Conservation (phyloP, 2,888 invertebrate genomes). For the Heliconius erato region DNA sequence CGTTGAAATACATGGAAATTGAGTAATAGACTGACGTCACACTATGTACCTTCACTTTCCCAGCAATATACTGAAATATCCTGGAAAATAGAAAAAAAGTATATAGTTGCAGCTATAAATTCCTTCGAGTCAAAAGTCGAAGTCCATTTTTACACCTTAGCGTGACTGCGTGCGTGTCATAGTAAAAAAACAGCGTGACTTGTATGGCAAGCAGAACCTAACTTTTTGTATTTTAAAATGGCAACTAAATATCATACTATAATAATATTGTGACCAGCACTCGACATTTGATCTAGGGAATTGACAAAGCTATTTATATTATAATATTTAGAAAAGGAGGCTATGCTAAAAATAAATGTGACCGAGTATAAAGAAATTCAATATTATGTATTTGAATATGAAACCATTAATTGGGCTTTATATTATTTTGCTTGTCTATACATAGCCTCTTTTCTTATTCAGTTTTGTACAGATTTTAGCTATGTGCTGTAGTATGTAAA, state of each 20-base stretch:
- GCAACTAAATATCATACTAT: conserved; percentile 18
- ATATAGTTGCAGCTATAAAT: not conserved
- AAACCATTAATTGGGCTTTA: not conserved
- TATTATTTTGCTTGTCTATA: not conserved
- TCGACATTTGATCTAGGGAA: conserved; percentile 39
- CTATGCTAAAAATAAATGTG: not conserved
- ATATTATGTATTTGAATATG: conserved; percentile 3
- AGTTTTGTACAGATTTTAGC: conserved; percentile 38
- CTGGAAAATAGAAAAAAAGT: not conserved
- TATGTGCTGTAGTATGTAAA: conserved; percentile 18
- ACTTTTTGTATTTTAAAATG: conserved; percentile 32
- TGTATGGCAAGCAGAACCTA: conserved; percentile 19
- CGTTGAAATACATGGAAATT: not conserved
- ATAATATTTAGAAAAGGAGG: conserved; percentile 25
- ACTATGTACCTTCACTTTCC: not conserved
- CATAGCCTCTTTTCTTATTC: conserved; percentile 10
- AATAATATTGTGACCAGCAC: conserved; percentile 18
- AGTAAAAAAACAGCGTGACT: not conserved
- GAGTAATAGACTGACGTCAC: not conserved
- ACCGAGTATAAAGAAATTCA: not conserved
- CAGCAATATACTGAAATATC: not conserved
- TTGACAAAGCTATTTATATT: conserved; percentile 31
- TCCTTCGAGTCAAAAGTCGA: not conserved
- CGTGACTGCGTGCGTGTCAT: too few species aligned
- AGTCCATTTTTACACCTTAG: not conserved